Evolutionary conservation across 2,888 invertebrate genomes (phyloP), one percentile per base, ranked within the genome.

Genomic region (Pherbina coryleti): DNA sequence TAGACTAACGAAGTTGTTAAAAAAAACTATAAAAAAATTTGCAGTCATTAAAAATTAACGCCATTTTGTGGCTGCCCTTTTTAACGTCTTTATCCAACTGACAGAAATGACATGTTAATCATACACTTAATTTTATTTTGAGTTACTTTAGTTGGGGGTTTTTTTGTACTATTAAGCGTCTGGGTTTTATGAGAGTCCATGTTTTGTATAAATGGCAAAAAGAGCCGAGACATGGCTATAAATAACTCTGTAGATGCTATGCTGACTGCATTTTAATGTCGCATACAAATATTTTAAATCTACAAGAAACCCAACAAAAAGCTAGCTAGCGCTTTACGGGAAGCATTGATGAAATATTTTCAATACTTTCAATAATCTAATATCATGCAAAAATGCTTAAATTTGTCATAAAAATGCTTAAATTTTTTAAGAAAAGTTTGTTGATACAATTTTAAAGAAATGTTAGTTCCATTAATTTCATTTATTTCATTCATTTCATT

Each of bases 231-330:
- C 19, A 31, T 14, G n/a, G 37, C 19, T n/a, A 8, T 49, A 62
- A 62, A 73, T 73, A 60, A 73, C 9, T 5, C n/a, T 25, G 28
- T 17, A 73, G 62, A 60, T 28, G 19, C 28, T 37, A 62, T 44
- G 73, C 44, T 62, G 60, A 37, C 62, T 60, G 73, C 60, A 73
- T 73, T 62, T 73, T 73, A 73, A 73, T 73, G 60, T 25, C 19
- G 17, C 55, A 44, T 72, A 8, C 22, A 71, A 55, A 34, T 11
- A 53, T 55, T 71, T 44, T 14, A 11, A 44, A 3, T 44, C 1
- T 3, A 1, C 7, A 5, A 37, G 1, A 37, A 37, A 37, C 8
- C 7, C 37, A 44, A 14, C 11, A 44, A 44, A 7, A 14, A 44
- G 7, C 44, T 37, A 8, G 11, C 44, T 44, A 44, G 11, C 8